These are phyloP conservation scores for Triplophysa siluroides DNA, from an alignment of 2,113 vertebrate species.

Conservation along the genomic window DNA sequence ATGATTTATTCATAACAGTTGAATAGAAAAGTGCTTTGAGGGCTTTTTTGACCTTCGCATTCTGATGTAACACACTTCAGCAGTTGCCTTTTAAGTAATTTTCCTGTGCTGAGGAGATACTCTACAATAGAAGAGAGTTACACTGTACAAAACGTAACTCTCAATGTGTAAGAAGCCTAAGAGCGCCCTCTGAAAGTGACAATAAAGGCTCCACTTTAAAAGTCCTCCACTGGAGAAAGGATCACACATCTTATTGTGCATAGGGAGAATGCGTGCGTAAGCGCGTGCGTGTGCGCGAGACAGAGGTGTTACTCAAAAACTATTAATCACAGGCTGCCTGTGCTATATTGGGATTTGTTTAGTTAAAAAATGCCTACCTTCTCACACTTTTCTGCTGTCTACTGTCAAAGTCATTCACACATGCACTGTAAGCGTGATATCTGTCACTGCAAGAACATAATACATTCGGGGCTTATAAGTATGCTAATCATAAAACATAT, in stretches of 20 bases:
- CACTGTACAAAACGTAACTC: not conserved
- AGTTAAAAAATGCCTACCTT: conserved; percentile 22
- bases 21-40: conserved; percentile 63
- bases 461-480: not conserved
- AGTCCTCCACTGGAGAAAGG: not conserved
- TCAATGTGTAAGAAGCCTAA: not conserved
- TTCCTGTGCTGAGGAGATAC: conserved; percentile 12
- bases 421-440: not conserved
- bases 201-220: conserved; percentile 3
- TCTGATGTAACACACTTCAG: conserved; percentile 30
- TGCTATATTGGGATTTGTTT: conserved; percentile 41
- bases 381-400: conserved; percentile 21
- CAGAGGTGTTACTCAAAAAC: conserved; percentile 26
- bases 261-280: too few species aligned
- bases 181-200: not conserved
- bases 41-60: conserved; percentile 60
- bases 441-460: not conserved
- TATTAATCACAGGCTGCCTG: conserved; percentile 34
- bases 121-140: conserved; percentile 14
- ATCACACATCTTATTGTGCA: conserved; percentile 19
- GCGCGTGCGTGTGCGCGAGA: not conserved
- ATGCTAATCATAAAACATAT: too few species aligned
- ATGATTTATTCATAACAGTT: conserved; percentile 70
- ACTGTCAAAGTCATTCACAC: conserved; percentile 30
- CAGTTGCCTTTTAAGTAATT: conserved; percentile 23